Evolutionary conservation across 2,797 vertebrate genomes (phyloP).

Genomic region (Rhabdomys pumilio): DNA sequence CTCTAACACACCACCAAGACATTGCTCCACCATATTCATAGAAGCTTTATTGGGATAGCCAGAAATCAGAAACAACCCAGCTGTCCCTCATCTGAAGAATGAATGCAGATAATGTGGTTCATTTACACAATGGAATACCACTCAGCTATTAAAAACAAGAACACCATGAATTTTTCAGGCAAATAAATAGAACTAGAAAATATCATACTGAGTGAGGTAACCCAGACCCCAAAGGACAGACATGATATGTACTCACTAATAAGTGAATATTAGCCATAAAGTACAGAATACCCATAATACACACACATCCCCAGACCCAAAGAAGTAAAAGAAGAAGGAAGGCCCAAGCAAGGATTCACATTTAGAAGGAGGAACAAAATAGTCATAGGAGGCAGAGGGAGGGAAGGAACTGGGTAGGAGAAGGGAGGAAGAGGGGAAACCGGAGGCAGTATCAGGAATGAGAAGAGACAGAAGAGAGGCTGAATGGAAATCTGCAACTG

Average conservation of each 20-base stretch:
- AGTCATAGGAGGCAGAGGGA: not conserved
- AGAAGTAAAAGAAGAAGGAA: not conserved
- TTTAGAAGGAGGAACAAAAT: not conserved
- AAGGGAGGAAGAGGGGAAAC: too few relatives aligned
- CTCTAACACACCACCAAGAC: not conserved
- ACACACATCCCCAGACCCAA: not conserved
- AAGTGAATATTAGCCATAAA: not conserved
- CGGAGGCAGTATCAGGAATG: too few relatives aligned
- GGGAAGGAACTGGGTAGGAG: too few relatives aligned
- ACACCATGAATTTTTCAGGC: not conserved
- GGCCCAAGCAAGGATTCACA: not conserved
- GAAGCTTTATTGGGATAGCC: not conserved
- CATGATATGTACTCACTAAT: not conserved
- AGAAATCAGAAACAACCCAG: not conserved
- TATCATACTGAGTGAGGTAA: not conserved
- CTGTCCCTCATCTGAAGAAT: not conserved
- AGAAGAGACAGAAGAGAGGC: too few relatives aligned
- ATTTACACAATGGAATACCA: not conserved
- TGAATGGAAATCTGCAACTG: too few relatives aligned
- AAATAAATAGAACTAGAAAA: not conserved
- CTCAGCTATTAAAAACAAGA: not conserved
- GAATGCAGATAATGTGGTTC: not conserved
- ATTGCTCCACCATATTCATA: not conserved
- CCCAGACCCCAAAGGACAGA: not conserved
- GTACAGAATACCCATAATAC: not conserved